Evolutionary conservation across 2,113 vertebrate species (phyloP).

Genomic region (Sylvia atricapilla): DNA sequence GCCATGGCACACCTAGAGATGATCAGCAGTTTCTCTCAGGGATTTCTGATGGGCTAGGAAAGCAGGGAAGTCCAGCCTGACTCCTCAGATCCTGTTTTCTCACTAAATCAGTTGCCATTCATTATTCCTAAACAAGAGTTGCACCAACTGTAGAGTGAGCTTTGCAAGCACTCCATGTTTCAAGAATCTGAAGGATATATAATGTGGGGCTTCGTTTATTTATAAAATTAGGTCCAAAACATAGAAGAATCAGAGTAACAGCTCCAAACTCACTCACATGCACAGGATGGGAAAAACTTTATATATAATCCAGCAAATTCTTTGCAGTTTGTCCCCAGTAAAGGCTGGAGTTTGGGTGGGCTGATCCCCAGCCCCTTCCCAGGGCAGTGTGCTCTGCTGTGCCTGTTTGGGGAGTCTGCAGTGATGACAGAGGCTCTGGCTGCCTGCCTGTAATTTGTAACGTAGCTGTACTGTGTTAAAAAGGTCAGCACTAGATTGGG

Average conservation of each 20-base stretch:
- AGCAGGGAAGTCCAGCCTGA: not conserved
- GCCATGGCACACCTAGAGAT: not conserved
- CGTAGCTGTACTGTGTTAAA: not conserved
- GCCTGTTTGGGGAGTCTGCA: not conserved
- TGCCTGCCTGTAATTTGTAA: not conserved
- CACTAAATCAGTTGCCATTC: not conserved
- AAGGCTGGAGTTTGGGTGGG: not conserved
- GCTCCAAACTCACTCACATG: not conserved
- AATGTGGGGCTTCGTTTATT: not conserved
- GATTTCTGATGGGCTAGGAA: not conserved
- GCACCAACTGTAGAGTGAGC: not conserved
- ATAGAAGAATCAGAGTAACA: not conserved
- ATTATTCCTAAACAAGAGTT: not conserved
- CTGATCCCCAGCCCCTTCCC: not conserved
- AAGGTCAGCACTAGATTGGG: not conserved
- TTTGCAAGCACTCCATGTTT: not conserved
- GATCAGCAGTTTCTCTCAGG: not conserved
- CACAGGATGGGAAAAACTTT: not conserved
- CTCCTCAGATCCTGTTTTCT: not conserved
- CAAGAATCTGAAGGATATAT: not conserved
- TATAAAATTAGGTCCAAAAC: not conserved
- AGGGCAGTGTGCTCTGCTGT: not conserved
- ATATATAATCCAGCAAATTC: rapidly evolving
- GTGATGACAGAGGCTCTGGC: not conserved
- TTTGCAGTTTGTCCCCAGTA: not conserved